phyloP scores from a whole-genome alignment of 1,140 invertebrate genomes.

The Philotrypesis tridentata region DNA sequence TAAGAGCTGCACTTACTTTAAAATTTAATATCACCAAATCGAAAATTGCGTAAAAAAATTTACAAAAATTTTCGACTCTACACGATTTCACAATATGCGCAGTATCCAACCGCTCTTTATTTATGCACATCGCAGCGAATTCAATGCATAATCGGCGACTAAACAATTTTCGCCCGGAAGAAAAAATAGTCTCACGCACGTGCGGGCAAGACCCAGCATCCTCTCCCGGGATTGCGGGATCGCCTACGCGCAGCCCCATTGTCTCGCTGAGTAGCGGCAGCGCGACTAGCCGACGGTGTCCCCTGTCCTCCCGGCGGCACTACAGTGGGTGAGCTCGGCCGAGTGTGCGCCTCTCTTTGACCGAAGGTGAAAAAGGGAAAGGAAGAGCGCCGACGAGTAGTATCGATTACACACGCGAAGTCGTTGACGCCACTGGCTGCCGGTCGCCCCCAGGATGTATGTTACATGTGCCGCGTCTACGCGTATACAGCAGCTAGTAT shows the following conservation, averaged over 20 bases:
- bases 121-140: no score
- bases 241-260: not conserved
- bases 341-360: not conserved
- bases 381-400: not conserved
- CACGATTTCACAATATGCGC: no score
- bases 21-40: no score
- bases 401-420: slow-evolving; percentile 17
- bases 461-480: not conserved
- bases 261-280: not conserved
- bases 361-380: slow-evolving; percentile 15
- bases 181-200: no score
- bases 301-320: not conserved
- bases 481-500: not conserved
- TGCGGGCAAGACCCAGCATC: no score
- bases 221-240: no score
- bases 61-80: no score
- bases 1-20: no score
- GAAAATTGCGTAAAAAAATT: no score
- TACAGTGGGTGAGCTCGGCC: not conserved
- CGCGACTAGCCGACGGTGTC: not conserved
- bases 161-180: no score
- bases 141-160: no score
- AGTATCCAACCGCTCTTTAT: no score
- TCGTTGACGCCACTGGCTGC: not conserved
- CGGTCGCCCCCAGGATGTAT: slow-evolving; percentile 1